phyloP scores from a whole-genome alignment of 37 sponge, comb jelly and placozoan genomes.

The Chondrilla cf. caribensis region DNA sequence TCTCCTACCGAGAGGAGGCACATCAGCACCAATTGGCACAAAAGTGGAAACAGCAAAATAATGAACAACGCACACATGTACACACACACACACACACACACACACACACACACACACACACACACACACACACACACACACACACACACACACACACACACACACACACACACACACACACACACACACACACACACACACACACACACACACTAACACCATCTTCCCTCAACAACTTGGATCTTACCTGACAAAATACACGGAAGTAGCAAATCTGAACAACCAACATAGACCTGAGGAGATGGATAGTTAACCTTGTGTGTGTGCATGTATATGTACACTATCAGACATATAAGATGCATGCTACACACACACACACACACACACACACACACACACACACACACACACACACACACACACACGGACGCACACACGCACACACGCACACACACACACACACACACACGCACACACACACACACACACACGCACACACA shows the following conservation, averaged over 20 bases:
- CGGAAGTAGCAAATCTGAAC: constrained; percentile 57
- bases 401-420: constrained; percentile 22
- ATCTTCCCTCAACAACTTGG: too few species aligned
- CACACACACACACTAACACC: too few species aligned
- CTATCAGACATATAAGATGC: not conserved
- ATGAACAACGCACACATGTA: too few species aligned
- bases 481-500: constrained; percentile 40
- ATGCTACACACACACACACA: not conserved
- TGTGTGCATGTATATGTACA: not conserved
- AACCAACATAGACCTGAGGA: constrained; percentile 43
- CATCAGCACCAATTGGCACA: too few species aligned
- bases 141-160: too few species aligned
- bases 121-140: too few species aligned
- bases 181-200: too few species aligned
- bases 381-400: constrained; percentile 3
- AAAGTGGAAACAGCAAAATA: too few species aligned
- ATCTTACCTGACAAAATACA: constrained; percentile 36
- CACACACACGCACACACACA: constrained; percentile 47
- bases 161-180: too few species aligned
- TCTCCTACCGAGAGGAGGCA: constrained; percentile 35
- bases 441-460: constrained; percentile 40
- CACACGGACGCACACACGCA: constrained; percentile 37
- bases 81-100: too few species aligned
- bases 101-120: too few species aligned
- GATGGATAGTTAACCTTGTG: not conserved